A percentile compares a stretch with the other conserved stretches of the same genome.
Conservation (phyloP, 1,140 invertebrate species). For the Zeugodacus cucurbitae region DNA sequence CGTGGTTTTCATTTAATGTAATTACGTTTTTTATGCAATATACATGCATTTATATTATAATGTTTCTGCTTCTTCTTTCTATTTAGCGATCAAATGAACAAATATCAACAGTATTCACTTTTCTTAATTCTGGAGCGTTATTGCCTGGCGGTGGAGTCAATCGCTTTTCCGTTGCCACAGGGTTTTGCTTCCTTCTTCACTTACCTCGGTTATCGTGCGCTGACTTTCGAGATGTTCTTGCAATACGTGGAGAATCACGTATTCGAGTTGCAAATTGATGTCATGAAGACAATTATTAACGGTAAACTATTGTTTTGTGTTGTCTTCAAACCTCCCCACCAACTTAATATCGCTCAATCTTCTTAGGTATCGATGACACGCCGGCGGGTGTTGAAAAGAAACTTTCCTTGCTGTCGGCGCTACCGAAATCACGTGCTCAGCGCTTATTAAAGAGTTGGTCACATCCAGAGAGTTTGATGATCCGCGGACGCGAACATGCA, state of each 20-base stretch:
- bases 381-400: conserved; percentile 74
- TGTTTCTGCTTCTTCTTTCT: not conserved
- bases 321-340: too few species aligned
- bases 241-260: conserved; percentile 84
- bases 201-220: conserved; percentile 81
- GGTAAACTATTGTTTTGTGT: conserved; percentile 67
- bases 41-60: not conserved
- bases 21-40: not conserved
- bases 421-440: conserved; percentile 80
- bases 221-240: conserved; percentile 80
- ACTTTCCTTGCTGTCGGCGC: conserved; percentile 76
- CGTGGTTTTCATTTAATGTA: conserved; percentile 84
- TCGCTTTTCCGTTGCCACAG: conserved; percentile 84
- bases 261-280: conserved; percentile 86
- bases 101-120: conserved; percentile 74
- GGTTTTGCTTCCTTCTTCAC: conserved; percentile 89
- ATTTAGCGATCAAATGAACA: conserved; percentile 77
- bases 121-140: conserved; percentile 82
- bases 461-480: conserved; percentile 79
- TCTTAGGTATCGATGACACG: conserved; percentile 76
- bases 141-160: conserved; percentile 78
- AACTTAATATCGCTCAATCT: not conserved
- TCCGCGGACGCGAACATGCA: conserved; percentile 83
- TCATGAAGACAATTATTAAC: conserved; percentile 84
- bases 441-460: conserved; percentile 81